phyloP scores from a whole-genome alignment of 2,797 vertebrate species.

The Sphaeramia orbicularis region DNA sequence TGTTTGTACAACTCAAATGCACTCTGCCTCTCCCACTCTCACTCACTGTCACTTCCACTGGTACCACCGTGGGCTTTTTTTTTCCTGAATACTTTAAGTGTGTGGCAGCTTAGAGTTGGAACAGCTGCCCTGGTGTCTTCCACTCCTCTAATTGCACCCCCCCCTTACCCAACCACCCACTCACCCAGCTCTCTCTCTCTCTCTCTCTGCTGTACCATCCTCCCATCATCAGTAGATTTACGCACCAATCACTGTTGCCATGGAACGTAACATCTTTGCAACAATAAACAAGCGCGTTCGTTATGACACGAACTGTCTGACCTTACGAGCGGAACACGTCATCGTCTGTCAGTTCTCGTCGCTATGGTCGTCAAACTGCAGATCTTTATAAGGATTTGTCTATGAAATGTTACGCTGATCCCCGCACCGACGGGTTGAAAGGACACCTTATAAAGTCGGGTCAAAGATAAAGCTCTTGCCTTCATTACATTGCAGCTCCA shows the following conservation, averaged over 20 bases:
- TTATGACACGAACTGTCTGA: conserved; percentile 39
- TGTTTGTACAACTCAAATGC: conserved; percentile 52
- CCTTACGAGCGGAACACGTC: conserved; percentile 54
- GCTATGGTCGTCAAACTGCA: conserved; percentile 27
- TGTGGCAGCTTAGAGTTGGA: conserved; percentile 48
- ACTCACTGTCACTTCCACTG: conserved; percentile 33
- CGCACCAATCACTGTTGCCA: conserved; percentile 55
- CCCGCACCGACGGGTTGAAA: conserved; percentile 59
- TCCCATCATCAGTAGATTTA: conserved; percentile 57
- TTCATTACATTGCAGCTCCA: conserved; percentile 60
- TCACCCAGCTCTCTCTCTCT: not conserved
- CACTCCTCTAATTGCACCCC: conserved; percentile 62
- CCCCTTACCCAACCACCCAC: no score
- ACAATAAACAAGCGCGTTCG: conserved; percentile 65
- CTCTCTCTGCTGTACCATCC: conserved; percentile 6
- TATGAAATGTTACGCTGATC: conserved; percentile 47
- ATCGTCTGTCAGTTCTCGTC: conserved; percentile 34
- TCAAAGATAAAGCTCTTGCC: conserved; percentile 58
- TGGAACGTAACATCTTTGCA: conserved; percentile 39
- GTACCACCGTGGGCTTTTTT: not conserved
- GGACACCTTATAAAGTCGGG: conserved; percentile 77
- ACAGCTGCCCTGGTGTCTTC: conserved; percentile 66
- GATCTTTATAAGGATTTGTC: conserved; percentile 64
- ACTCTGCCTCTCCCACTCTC: conserved; percentile 44
- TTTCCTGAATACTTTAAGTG: conserved; percentile 17